These are phyloP conservation scores for Dugesia japonica DNA, from an alignment of 2,888 invertebrate species.

Conservation along the genomic window DNA sequence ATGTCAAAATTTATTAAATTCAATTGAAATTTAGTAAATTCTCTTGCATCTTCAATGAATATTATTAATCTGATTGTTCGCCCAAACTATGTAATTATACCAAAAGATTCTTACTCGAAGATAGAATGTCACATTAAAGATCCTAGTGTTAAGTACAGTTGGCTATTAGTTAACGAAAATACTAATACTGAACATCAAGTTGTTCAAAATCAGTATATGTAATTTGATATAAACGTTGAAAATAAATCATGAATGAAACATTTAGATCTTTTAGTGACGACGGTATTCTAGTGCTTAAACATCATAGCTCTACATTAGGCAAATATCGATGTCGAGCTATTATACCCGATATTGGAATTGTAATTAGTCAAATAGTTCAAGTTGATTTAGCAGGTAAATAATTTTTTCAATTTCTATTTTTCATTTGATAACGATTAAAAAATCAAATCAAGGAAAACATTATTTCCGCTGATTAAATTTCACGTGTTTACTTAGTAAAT, in stretches of 20 bases:
- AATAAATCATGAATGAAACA: not conserved
- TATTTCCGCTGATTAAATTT: no score
- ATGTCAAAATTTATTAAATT: no score
- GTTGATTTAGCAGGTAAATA: not conserved
- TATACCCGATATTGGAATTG: not conserved
- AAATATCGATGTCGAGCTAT: slow-evolving; percentile 20
- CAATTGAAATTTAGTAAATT: no score
- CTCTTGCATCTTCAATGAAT: not conserved
- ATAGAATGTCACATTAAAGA: not conserved
- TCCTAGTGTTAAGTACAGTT: not conserved
- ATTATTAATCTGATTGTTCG: not conserved
- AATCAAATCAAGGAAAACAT: no score
- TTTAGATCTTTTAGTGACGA: not conserved
- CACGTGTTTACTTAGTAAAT: no score
- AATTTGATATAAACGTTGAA: not conserved
- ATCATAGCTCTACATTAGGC: not conserved
- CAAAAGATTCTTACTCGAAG: not conserved
- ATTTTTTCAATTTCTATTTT: no score
- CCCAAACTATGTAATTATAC: not conserved
- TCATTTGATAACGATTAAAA: no score
- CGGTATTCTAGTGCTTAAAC: not conserved
- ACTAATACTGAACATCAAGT: not conserved
- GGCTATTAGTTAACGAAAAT: not conserved
- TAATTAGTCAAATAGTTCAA: not conserved
- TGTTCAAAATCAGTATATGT: not conserved